Conservation (phyloP, 53 echinoderm and acorn worm genomes). For the Henricia sp. region DNA sequence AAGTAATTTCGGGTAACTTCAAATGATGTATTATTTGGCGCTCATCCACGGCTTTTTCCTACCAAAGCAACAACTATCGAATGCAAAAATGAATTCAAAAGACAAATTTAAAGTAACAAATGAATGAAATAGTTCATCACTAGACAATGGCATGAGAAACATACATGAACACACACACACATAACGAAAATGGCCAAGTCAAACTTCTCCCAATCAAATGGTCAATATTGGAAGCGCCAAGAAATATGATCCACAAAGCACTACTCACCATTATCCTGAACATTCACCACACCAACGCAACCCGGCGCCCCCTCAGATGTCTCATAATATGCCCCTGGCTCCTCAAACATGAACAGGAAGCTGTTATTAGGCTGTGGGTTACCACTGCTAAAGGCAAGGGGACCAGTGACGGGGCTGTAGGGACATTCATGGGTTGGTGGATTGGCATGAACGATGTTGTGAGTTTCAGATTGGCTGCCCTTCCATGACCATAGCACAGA, state of each 20-base stretch:
- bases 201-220: constrained; percentile 57
- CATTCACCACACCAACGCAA: constrained; percentile 60
- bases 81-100: too few relatives aligned
- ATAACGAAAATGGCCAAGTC: too few relatives aligned
- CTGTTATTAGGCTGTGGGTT: constrained; percentile 62
- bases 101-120: too few relatives aligned
- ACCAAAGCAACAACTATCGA: too few relatives aligned
- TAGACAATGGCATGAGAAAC: too few relatives aligned
- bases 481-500: constrained; percentile 86
- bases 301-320: constrained; percentile 78
- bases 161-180: neutral
- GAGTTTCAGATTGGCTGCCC: constrained; percentile 68
- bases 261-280: constrained; percentile 71
- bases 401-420: constrained; percentile 43
- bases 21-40: too few relatives aligned
- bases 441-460: constrained; percentile 82
- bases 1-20: too few relatives aligned
- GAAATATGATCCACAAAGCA: constrained; percentile 35
- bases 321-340: constrained; percentile 66
- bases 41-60: too few relatives aligned
- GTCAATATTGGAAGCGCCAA: constrained; percentile 48
- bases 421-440: constrained; percentile 50
- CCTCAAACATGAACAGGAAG: constrained; percentile 65
- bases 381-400: constrained; percentile 76
- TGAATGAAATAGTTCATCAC: too few relatives aligned